Evolutionary conservation across 92 coral and sea anemone genomes (phyloP), one percentile per base, ranked within the genome.

Genomic region (Bergia sp.): DNA sequence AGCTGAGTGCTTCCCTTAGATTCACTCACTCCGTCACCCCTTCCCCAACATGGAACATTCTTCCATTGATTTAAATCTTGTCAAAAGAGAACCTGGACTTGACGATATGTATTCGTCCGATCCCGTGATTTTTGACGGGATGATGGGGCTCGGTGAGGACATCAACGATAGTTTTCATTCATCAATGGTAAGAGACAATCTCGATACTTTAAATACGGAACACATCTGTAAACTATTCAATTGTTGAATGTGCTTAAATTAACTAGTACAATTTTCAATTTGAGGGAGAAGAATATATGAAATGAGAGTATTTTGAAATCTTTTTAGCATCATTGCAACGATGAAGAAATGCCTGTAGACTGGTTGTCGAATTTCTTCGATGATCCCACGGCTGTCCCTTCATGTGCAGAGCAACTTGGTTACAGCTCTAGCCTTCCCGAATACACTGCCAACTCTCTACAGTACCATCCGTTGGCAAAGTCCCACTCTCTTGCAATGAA

Each of bases 281-380:
- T 85, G 58, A 47, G 7, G 50, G 9, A 45, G 67, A 23, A 4
- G 16, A 41, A 58, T 37, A 72, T 40, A 45, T 21, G 42, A 12
- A 67, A 67, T 67, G 79, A 81, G 65, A 5, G 12, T 64, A 79
- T 8, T 41, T 74, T 69, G 71, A 13, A 47, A 86, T 42, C 84
- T 23, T 21, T 76, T 18, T 82, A 94, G 93, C 94, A 89, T 39
- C 92, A 95, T 91, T 85, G 82, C 86, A 89, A 73, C 88, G 92
- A 90, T 78, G 99, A 96, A 85, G 99, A 94, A 40, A 93, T 93
- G 73, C 94, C 99, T 6, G 99, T 96, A 15, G 98, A 97, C 90
- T 97, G 99, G 99, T 92, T 97, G 1, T 96, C 99, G 36, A 93
- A 92, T 57, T 96, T 97, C 77, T 93, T 95, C 47, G 99, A 97